These are phyloP conservation scores for Papilio helenus DNA, from an alignment of 1,140 invertebrate genomes.

Conservation along the genomic window DNA sequence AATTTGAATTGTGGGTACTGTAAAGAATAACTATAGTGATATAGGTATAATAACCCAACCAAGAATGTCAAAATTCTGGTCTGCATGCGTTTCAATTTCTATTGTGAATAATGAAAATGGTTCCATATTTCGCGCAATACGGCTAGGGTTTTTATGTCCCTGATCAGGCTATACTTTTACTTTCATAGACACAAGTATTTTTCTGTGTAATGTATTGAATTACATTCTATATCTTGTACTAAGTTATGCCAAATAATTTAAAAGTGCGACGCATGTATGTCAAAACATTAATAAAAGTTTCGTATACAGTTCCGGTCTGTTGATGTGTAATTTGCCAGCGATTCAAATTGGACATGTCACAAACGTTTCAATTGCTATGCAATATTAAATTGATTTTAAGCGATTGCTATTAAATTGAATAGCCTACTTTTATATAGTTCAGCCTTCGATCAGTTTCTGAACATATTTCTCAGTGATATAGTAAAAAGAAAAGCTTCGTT, in stretches of 20 bases:
- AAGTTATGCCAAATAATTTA: not conserved
- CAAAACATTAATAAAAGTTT: not conserved
- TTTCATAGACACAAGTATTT: too few species aligned
- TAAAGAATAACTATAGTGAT: too few species aligned
- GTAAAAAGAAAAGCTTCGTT: not conserved
- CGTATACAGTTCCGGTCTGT: slow-evolving; percentile 7
- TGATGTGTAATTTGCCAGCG: slow-evolving; percentile 1
- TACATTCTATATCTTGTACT: not conserved
- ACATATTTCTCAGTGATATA: not conserved
- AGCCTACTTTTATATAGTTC: not conserved
- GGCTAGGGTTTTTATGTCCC: too few species aligned
- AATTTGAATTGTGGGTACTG: too few species aligned
- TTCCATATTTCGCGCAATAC: too few species aligned
- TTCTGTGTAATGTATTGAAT: too few species aligned
- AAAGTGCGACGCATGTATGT: not conserved
- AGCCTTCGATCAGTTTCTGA: not conserved
- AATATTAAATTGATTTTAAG: slow-evolving; percentile 5
- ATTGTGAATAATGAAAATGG: too few species aligned
- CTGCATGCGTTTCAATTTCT: too few species aligned
- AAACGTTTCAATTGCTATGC: not conserved
- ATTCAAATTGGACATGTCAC: slow-evolving; percentile 16
- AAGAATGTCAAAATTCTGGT: too few species aligned
- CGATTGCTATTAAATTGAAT: not conserved
- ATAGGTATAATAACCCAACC: too few species aligned
- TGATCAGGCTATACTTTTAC: too few species aligned